Evolutionary conservation across 2,888 invertebrate species (phyloP), one percentile per base, ranked within the genome.

Genomic region (Tinea semifulvella): DNA sequence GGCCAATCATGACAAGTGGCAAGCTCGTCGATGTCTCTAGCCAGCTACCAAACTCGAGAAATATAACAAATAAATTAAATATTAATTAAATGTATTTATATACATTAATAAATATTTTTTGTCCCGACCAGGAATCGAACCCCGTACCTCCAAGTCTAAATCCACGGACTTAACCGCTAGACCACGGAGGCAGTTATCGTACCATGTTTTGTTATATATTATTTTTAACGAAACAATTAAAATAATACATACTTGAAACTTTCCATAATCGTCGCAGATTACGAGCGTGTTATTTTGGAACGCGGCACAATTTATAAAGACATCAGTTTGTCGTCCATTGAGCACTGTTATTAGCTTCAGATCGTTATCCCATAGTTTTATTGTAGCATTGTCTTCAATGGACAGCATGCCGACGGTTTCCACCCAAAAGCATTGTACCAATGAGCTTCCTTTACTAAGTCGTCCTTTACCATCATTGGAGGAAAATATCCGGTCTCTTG

Each of bases 381-480:
- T 65, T 0, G 65, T 66, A 0, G 70, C 73, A 43, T 76, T 77
- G 8, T 57, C 60, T 43, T 77, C 76, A 0, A 82, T 64, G 0
- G 75, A 76, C 2, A 82, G 53, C 1, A 81, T 56, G 0, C 76
- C 73, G 1, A 61, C 44, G 10, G 63, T 63, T 6, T 51, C 50
- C 0, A 74, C 43, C 62, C 68, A 72, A 54, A 69, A 79, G 45
- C 76, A 73, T 14, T 69, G 66, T 0, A 80, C 65, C 0, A 77
- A 52, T 0, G 61, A 56, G 16, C 68, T 64, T 4, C 59, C 56
- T 40, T 63, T 68, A 45, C 60, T 64, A 0, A 71, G 52, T 1
- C 53, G 53, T 1, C 54, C 57, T 25, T 60, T 64, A n/a, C 53
- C 53, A 5, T 70, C 73, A 1, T 64, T 59, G 43, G 61, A 62